Percentiles rank a stretch among this genome's conserved stretches.
These are phyloP conservation scores for Atractosteus spatula DNA, from an alignment of 2,113 vertebrate species.

Conservation along the genomic window DNA sequence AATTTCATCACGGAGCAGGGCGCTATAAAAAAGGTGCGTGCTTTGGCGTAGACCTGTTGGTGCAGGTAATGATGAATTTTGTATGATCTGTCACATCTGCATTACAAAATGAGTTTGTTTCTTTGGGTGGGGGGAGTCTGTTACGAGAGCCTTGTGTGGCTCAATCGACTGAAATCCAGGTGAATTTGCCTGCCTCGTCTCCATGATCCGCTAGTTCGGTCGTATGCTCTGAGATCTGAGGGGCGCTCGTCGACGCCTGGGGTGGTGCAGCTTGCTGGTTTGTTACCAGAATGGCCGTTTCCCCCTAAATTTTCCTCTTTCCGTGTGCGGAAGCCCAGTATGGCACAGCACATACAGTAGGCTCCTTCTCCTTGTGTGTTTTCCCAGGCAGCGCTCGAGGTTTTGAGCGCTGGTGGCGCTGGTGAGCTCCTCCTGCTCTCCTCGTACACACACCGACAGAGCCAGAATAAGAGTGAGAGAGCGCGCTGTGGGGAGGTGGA, in stretches of 20 bases:
- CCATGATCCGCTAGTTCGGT: too few relatives aligned
- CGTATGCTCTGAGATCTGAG: too few relatives aligned
- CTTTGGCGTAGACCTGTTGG: too few relatives aligned
- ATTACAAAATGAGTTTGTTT: neutral
- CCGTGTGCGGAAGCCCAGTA: neutral
- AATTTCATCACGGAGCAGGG: too few relatives aligned
- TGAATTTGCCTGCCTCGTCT: too few relatives aligned
- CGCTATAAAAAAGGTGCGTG: neutral
- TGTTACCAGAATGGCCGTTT: neutral
- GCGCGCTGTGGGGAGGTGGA: constrained; percentile 65
- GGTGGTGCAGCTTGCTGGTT: neutral
- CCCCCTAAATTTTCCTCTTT: neutral
- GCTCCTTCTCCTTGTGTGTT: constrained; percentile 11
- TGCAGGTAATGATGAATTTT: neutral
- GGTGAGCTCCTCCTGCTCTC: constrained; percentile 47
- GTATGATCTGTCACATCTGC: neutral
- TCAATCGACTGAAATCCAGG: neutral
- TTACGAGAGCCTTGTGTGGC: neutral
- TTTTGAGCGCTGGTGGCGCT: constrained; percentile 67
- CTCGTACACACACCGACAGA: constrained; percentile 28
- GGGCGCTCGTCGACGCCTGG: too few relatives aligned
- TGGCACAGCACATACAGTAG: too few relatives aligned
- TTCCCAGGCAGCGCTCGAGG: constrained; percentile 47
- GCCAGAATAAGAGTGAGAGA: constrained; percentile 57
- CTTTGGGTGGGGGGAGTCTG: neutral